Percentiles rank a stretch among this genome's conserved stretches.
Evolutionary conservation across 2,113 vertebrate species (phyloP).

Genomic region (Charadrius vociferus): DNA sequence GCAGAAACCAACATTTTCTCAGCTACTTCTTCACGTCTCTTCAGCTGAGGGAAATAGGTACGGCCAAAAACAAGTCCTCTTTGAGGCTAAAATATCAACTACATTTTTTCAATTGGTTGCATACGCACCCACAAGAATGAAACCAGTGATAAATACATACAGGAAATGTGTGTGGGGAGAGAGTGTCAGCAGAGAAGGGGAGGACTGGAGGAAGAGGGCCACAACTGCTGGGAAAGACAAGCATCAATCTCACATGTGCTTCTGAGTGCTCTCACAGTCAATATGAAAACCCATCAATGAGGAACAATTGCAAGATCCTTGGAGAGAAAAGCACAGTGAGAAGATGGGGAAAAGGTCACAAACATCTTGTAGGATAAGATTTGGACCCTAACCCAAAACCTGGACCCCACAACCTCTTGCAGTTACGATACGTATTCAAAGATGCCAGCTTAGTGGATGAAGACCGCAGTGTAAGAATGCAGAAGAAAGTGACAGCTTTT

Average conservation of each 20-base stretch:
- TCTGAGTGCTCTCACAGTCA: neutral
- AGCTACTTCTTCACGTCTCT: neutral
- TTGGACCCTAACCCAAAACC: neutral
- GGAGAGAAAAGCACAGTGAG: neutral
- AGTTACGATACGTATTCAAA: neutral
- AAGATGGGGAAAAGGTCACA: neutral
- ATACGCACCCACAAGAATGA: neutral
- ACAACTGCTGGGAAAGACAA: neutral
- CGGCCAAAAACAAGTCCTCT: neutral
- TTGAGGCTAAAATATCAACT: neutral
- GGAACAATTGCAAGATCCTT: neutral
- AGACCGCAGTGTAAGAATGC: neutral
- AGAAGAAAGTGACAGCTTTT: neutral
- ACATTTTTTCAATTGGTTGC: neutral
- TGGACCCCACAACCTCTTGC: neutral
- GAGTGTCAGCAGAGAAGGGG: neutral
- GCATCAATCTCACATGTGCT: neutral
- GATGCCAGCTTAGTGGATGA: neutral
- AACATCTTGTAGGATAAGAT: neutral
- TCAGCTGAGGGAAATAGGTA: neutral
- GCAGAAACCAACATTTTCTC: neutral
- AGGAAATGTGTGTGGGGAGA: neutral
- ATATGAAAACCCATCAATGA: neutral
- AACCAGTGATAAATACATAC: neutral
- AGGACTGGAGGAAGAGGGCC: neutral